Conservation (phyloP, 2,113 vertebrate species). For the Pavo muticus region DNA sequence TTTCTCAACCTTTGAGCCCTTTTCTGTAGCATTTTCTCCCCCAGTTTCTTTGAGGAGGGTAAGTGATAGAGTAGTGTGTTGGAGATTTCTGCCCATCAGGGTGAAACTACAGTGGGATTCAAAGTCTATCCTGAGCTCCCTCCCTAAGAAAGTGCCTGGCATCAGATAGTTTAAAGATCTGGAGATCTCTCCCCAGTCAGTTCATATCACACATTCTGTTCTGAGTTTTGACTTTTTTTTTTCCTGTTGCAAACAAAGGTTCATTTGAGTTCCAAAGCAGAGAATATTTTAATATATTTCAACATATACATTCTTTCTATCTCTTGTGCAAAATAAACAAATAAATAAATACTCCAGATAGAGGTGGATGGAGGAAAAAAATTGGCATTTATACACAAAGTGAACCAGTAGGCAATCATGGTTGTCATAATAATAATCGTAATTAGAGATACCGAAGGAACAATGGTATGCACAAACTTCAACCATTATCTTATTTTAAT, state of each 20-base stretch:
- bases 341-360: background rate
- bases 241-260: background rate
- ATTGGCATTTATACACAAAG: background rate
- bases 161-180: background rate
- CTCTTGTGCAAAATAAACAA: background rate
- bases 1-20: background rate
- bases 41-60: background rate
- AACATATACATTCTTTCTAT: background rate
- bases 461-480: background rate
- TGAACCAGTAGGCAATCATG: background rate
- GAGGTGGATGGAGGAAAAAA: background rate
- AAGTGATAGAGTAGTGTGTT: background rate
- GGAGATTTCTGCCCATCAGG: background rate
- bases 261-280: background rate
- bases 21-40: background rate
- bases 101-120: background rate
- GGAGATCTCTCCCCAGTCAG: background rate
- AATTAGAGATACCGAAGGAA: background rate
- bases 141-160: background rate
- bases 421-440: background rate
- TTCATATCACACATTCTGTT: background rate
- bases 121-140: background rate
- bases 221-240: background rate
- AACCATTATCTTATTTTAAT: background rate
- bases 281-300: background rate